phyloP scores from a whole-genome alignment of 37 sponge, comb jelly and placozoan genomes.

The Halisarca cf. caerulea region DNA sequence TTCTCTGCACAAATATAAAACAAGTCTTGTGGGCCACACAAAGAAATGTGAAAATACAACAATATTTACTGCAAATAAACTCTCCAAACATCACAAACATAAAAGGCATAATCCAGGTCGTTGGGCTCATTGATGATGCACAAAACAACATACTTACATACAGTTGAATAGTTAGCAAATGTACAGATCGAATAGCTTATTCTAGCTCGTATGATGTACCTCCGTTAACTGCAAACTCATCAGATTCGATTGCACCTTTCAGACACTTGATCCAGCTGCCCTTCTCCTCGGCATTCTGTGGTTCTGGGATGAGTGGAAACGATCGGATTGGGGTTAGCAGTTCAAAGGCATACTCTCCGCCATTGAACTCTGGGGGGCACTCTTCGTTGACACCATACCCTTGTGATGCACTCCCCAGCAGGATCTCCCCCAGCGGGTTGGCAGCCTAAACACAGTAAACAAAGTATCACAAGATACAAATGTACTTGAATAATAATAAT shows the following conservation, averaged over 20 bases:
- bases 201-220: conserved; percentile 21
- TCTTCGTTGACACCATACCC: conserved; percentile 68
- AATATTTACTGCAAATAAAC: no score
- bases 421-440: conserved; percentile 80
- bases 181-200: not conserved
- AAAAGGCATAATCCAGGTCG: no score
- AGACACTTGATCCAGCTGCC: conserved; percentile 49
- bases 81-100: no score
- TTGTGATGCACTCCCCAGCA: conserved; percentile 59
- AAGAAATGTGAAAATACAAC: no score
- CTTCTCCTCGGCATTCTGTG: conserved; percentile 68
- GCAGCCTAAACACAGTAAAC: conserved; percentile 50
- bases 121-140: no score
- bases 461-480: not conserved
- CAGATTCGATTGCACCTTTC: conserved; percentile 49
- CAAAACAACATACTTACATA: no score
- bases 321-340: conserved; percentile 66
- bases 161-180: no score
- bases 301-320: conserved; percentile 58
- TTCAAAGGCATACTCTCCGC: conserved; percentile 64
- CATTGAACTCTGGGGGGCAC: conserved; percentile 56
- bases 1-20: no score
- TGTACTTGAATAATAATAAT: no score
- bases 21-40: no score
- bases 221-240: not conserved